Base-by-base conservation (phyloP, 2,888 invertebrate genomes). In the Chrysina gloriosa region DNA sequence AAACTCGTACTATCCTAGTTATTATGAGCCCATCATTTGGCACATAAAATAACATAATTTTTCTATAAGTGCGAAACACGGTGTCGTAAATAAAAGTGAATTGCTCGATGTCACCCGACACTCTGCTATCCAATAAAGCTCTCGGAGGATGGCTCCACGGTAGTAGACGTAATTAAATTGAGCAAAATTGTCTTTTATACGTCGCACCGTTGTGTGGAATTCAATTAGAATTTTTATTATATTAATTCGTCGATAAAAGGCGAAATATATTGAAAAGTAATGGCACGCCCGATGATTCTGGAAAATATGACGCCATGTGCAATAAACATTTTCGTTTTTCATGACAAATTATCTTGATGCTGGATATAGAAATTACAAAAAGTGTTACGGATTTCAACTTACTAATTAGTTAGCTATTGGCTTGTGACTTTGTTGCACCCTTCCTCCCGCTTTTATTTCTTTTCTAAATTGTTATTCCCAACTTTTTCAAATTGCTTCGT, bases 161-260 rank as follows among this genome's bases (percentile, higher is more conserved):
- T 16, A 31, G 52, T 31, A 52, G 42, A 61, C 42, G 58, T 61
- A 61, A 61, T 61, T 61, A 61, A 61, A 61, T 61, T 61, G 58
- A 61, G 45, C 58, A 61, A 61, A 61, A 61, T 61, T 61, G 42
- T 61, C 58, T 61, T 42, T 61, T 61, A 61, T 61, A 42, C 27
- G 58, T 61, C 39, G 27, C 42, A 25, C 36, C n/a, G 27, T 42
- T 42, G 27, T 61, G 29, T 42, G 27, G 39, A 61, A 61, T 61
- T 61, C 42, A 61, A 61, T 61, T 61, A 61, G 42, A 42, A 61
- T 42, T 61, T 61, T 61, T 61, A 61, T 61, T 42, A 25, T 42
- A 61, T 61, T 61, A 61, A 61, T 61, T 27, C 27, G 4, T 6
- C 58, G 42, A 42, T 61, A 61, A 61, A 61, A 9, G 42, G 9